These are phyloP conservation scores for Drosophila prosaltans DNA, from an alignment of 1,140 invertebrate genomes.

Conservation along the genomic window DNA sequence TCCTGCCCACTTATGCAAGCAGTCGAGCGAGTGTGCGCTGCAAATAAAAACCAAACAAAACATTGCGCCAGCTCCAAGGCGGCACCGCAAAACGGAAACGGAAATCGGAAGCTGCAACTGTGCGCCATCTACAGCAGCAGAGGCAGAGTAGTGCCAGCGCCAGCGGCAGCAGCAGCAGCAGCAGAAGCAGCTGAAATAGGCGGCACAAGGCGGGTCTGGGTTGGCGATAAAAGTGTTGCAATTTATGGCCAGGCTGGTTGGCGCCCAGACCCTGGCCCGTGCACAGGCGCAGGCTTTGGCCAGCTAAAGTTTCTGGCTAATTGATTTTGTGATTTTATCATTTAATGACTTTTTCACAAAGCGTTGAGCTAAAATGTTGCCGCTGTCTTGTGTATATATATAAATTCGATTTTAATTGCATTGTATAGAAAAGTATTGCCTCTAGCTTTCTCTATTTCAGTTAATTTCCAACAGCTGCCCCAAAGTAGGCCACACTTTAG, in stretches of 20 bases:
- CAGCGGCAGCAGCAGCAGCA: conserved; percentile 11
- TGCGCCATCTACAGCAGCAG: conserved; percentile 48
- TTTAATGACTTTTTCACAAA: conserved; percentile 78
- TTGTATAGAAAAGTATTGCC: conserved; percentile 19
- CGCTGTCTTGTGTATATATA: conserved; percentile 24
- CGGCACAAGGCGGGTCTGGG: conserved; percentile 60
- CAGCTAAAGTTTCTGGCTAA: conserved; percentile 77
- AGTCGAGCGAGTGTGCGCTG: conserved; percentile 58
- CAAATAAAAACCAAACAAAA: conserved; percentile 75
- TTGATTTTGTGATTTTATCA: conserved; percentile 82
- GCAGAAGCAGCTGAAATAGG: conserved; percentile 61
- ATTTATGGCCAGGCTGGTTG: conserved; percentile 75
- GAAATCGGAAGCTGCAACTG: conserved; percentile 80
- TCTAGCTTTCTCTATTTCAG: background rate
- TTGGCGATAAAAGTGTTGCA: conserved; percentile 76
- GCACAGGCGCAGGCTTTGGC: conserved; percentile 20
- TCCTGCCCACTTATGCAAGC: conserved; percentile 78
- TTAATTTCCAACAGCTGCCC: conserved; percentile 10
- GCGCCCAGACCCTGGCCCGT: conserved; percentile 40
- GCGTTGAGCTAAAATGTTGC: conserved; percentile 47
- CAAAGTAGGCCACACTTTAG: conserved; percentile 28
- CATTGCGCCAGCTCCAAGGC: conserved; percentile 63
- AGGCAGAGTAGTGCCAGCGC: conserved; percentile 12
- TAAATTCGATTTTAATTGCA: conserved; percentile 62
- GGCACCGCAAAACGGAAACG: conserved; percentile 77